These are phyloP conservation scores for Campylomormyrus tamandua DNA, from an alignment of 2,113 vertebrate genomes.

Conservation along the genomic window DNA sequence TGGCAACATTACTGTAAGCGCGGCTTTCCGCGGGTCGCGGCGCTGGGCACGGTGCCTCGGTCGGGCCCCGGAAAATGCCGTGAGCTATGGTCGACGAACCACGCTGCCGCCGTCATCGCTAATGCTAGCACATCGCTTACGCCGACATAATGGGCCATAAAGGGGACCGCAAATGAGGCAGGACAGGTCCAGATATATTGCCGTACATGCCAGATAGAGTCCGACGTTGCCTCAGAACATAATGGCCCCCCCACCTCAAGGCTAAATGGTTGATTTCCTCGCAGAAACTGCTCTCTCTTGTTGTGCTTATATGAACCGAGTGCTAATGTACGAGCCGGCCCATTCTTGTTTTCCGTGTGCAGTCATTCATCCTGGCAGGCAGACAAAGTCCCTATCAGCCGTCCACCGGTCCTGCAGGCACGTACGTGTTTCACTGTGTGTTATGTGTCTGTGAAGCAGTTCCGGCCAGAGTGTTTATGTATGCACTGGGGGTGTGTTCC, in stretches of 20 bases:
- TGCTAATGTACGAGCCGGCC: background rate
- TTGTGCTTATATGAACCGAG: constrained; percentile 5
- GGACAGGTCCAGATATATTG: constrained; percentile 9
- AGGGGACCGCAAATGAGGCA: background rate
- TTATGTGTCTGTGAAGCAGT: background rate
- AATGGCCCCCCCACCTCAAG: background rate
- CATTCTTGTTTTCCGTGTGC: background rate
- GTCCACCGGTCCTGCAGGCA: background rate
- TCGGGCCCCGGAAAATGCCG: background rate
- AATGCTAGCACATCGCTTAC: background rate
- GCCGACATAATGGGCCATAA: constrained; percentile 7
- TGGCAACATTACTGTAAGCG: background rate
- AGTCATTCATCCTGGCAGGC: background rate
- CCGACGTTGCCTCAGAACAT: background rate
- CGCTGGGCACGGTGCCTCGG: background rate
- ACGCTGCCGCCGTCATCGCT: background rate
- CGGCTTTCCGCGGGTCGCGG: background rate
- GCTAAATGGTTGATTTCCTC: constrained; percentile 21
- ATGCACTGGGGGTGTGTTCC: background rate
- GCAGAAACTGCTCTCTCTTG: background rate
- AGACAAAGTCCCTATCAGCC: background rate
- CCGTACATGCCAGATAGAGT: background rate
- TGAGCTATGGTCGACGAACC: background rate
- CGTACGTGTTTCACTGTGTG: background rate
- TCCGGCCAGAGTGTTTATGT: too few relatives aligned